Evolutionary conservation across 1,140 invertebrate species (phyloP).

Genomic region (Lepidurus apus): DNA sequence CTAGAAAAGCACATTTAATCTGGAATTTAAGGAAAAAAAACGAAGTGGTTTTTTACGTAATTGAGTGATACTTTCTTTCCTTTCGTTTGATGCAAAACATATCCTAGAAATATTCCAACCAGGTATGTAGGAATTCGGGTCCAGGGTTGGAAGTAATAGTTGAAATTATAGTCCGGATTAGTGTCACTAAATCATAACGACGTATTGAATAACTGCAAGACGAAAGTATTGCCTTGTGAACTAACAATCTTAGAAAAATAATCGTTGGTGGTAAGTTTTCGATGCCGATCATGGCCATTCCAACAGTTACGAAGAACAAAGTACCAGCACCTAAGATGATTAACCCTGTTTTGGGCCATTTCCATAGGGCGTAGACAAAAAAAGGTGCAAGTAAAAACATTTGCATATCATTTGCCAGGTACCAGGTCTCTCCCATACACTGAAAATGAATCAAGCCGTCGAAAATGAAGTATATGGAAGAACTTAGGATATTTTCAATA

Average conservation of each 20-base stretch:
- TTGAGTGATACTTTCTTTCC: not conserved
- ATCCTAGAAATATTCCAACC: slow-evolving; percentile 32
- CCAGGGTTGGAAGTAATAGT: slow-evolving; percentile 32
- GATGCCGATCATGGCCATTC: not conserved
- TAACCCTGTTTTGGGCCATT: slow-evolving; percentile 8
- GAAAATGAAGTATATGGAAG: not conserved
- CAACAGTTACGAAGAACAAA: not conserved
- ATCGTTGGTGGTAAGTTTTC: not conserved
- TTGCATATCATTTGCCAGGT: slow-evolving; percentile 55
- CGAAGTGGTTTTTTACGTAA: not conserved
- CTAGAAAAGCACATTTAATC: not conserved
- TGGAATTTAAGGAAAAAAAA: too few relatives aligned
- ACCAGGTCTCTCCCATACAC: slow-evolving; percentile 57
- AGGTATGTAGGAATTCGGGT: slow-evolving; percentile 30
- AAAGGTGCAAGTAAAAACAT: slow-evolving; percentile 49
- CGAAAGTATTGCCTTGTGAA: not conserved
- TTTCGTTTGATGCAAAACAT: slow-evolving; percentile 28
- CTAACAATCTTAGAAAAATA: not conserved
- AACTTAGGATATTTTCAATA: not conserved
- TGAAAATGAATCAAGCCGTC: slow-evolving; percentile 35
- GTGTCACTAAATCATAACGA: not conserved
- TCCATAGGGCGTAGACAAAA: slow-evolving; percentile 33
- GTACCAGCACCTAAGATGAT: not conserved
- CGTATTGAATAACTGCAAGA: not conserved
- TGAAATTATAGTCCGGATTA: not conserved